Conservation (phyloP, 2,113 vertebrate genomes). For the Laticauda colubrina region DNA sequence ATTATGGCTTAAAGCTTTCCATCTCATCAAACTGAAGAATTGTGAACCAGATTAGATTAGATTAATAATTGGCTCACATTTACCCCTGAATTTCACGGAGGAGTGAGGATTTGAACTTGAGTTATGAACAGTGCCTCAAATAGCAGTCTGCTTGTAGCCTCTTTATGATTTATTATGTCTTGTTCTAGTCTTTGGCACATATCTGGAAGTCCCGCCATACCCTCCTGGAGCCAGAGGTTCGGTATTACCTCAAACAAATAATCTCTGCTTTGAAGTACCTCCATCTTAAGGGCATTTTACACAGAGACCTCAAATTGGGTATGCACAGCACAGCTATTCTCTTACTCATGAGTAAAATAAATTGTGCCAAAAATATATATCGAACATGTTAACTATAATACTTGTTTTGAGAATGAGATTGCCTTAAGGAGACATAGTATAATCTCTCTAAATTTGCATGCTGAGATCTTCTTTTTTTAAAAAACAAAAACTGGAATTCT, state of each 20-base stretch:
- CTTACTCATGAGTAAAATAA: background rate
- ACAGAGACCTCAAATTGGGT: constrained; percentile 97
- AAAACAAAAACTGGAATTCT: background rate
- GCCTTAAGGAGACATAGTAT: background rate
- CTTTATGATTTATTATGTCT: constrained; percentile 13
- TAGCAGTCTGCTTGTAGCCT: background rate
- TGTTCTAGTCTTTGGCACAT: constrained; percentile 89
- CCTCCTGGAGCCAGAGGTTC: constrained; percentile 91
- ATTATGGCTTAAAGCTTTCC: background rate
- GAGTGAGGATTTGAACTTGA: background rate
- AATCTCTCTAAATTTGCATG: background rate
- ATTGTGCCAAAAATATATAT: background rate
- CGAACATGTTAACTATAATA: background rate
- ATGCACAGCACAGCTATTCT: background rate
- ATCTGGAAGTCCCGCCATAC: constrained; percentile 98
- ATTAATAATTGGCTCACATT: background rate
- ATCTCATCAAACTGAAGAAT: background rate
- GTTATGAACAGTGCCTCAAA: background rate
- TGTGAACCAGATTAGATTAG: background rate
- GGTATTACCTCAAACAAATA: constrained; percentile 96
- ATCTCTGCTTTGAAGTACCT: constrained; percentile 95
- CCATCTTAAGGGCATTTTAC: constrained; percentile 90
- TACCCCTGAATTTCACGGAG: background rate
- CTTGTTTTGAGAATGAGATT: background rate
- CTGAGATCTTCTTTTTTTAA: background rate